Percentiles rank a stretch among this genome's conserved stretches.
Evolutionary conservation across 2,888 invertebrate genomes (phyloP).

Genomic region (Euproctis similis): DNA sequence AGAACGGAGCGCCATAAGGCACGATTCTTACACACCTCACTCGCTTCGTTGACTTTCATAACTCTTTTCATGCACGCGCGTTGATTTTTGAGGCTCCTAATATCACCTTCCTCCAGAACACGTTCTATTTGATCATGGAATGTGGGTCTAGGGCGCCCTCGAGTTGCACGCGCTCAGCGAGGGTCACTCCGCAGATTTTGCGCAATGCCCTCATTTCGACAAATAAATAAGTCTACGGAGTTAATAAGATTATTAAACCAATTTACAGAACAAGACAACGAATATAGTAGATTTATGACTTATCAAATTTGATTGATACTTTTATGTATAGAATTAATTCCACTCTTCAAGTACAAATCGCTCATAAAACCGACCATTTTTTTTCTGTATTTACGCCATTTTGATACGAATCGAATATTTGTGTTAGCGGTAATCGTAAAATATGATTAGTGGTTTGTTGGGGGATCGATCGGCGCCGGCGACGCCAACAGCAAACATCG

Average conservation of each 20-base stretch:
- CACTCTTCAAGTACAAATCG: slow-evolving; percentile 21
- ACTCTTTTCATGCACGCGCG: too few relatives aligned
- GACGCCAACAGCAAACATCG: slow-evolving; percentile 51
- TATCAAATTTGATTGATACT: slow-evolving; percentile 14
- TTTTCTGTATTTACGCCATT: slow-evolving; percentile 41
- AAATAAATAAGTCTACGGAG: too few relatives aligned
- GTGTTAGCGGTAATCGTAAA: slow-evolving; percentile 60
- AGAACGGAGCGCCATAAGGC: too few relatives aligned
- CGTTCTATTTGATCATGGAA: too few relatives aligned
- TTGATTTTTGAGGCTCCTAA: too few relatives aligned
- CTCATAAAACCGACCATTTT: slow-evolving; percentile 28
- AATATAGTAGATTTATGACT: slow-evolving; percentile 11
- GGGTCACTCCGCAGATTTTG: too few relatives aligned
- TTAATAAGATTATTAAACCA: not conserved
- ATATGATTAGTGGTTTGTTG: slow-evolving; percentile 66
- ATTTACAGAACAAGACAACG: slow-evolving; percentile 1
- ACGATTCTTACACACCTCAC: too few relatives aligned
- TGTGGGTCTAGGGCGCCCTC: too few relatives aligned
- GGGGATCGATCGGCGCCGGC: slow-evolving; percentile 36
- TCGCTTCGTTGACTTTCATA: too few relatives aligned
- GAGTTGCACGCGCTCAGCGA: too few relatives aligned
- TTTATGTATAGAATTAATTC: slow-evolving; percentile 19
- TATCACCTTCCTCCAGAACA: too few relatives aligned
- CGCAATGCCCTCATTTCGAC: too few relatives aligned
- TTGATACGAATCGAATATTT: slow-evolving; percentile 58